Evolutionary conservation across 2,797 vertebrate species (phyloP).

Genomic region (Selene dorsalis): DNA sequence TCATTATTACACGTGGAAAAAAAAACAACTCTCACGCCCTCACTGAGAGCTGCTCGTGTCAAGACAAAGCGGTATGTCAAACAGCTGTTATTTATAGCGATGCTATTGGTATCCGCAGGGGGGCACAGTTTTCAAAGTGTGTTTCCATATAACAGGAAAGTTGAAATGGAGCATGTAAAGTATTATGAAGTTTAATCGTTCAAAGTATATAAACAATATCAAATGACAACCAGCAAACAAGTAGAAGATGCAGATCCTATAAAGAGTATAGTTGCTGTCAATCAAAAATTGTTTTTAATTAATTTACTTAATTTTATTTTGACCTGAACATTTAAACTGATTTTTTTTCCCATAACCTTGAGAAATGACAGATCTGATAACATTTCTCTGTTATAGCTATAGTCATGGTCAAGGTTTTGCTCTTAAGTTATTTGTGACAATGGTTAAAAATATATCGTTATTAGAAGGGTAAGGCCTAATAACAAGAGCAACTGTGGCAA

Average conservation of each 20-base stretch:
- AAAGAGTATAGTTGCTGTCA: too few species aligned
- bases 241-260: background rate
- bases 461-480: background rate
- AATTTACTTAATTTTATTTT: background rate
- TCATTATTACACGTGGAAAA: background rate
- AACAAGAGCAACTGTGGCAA: background rate
- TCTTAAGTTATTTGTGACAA: background rate
- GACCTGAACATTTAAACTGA: background rate
- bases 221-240: background rate
- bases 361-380: background rate
- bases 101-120: constrained; percentile 67
- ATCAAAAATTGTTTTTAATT: too few species aligned
- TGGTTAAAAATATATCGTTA: background rate
- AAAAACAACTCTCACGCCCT: constrained; percentile 4
- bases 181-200: background rate
- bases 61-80: background rate
- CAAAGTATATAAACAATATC: background rate
- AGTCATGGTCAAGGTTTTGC: background rate
- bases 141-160: background rate
- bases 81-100: constrained; percentile 17
- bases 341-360: background rate
- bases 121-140: constrained; percentile 70
- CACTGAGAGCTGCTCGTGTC: background rate
- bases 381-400: background rate
- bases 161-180: background rate